Percentiles rank a stretch among this genome's conserved stretches.
phyloP scores from a whole-genome alignment of 1,140 invertebrate genomes.

The Drosophila aff. region DNA sequence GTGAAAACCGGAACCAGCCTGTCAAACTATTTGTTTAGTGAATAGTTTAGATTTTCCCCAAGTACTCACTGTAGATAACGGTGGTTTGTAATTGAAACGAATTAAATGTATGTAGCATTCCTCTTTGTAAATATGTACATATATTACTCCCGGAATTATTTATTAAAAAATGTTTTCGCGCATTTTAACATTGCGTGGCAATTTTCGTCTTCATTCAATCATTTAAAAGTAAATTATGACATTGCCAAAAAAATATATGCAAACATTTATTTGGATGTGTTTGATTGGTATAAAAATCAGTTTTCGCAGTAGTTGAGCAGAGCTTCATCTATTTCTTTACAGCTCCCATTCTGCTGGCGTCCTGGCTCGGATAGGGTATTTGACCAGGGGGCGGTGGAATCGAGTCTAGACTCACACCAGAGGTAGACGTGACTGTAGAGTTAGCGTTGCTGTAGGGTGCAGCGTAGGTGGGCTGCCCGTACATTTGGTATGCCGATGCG shows the following conservation, averaged over 20 bases:
- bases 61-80: not conserved
- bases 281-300: slow-evolving; percentile 17
- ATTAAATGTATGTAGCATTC: not conserved
- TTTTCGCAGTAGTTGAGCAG: not conserved
- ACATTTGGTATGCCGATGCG: slow-evolving; percentile 86
- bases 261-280: slow-evolving; percentile 1
- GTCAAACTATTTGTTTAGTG: no score
- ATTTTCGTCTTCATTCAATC: not conserved
- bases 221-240: not conserved
- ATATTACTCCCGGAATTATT: not conserved
- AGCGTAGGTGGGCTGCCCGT: slow-evolving; percentile 87
- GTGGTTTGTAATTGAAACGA: not conserved
- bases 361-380: slow-evolving; percentile 97
- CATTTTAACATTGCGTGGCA: not conserved
- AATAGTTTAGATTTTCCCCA: not conserved
- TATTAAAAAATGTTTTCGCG: not conserved
- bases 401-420: slow-evolving; percentile 69
- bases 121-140: not conserved
- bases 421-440: slow-evolving; percentile 43
- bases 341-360: slow-evolving; percentile 95
- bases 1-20: no score
- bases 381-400: slow-evolving; percentile 86
- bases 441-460: slow-evolving; percentile 69
- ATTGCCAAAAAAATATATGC: not conserved
- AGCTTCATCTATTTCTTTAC: slow-evolving; percentile 63